Evolutionary conservation across 2,797 vertebrate genomes (phyloP), one percentile per base, ranked within the genome.

Genomic region (Pipistrellus kuhlii): DNA sequence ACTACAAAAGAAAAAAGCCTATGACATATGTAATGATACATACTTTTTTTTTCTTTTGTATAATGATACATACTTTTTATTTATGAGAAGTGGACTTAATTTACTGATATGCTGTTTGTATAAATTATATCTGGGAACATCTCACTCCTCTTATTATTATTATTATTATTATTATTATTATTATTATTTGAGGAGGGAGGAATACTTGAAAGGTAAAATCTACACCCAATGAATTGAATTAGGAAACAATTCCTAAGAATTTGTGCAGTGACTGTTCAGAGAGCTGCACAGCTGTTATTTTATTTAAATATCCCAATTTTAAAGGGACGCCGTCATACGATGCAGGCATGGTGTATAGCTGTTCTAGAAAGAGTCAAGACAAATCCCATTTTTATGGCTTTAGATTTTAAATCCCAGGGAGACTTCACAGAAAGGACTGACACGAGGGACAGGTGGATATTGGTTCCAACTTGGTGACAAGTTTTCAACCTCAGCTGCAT

Each of bases 381-480:
- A 98, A 98, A 98, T 97, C 97, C 97, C 97, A 51, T 69, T 98
- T 98, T 98, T 97, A 98, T 96, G 96, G 96, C 97, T 97, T 72
- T 76, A 95, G 94, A 96, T 98, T 98, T 98, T 96, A 98, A 97
- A 96, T 95, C 96, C 97, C 96, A 92, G 94, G 38, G 93, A 97
- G 97, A 96, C 92, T 98, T 97, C 97, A 91, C 77, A 96, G 89
- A 94, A 97, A 35, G 96, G 98, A 98, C 98, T 98, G 98, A 98
- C 97, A 96, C 96, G 98, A 98, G 97, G 96, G 98, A 98, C 98
- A 98, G 98, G 98, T 98, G 98, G 98, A 72, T 97, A 0, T 0
- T 27, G 94, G 97, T 97, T 97, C 97, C 97, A 94, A 95, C 57
- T 81, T 97, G 97, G 98, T 98, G 98, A 98, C 98, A 98, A 96